Percentiles rank a stretch among this genome's conserved stretches.
These are phyloP conservation scores for Isurus oxyrinchus DNA, from an alignment of 2,113 vertebrate species.

Conservation along the genomic window DNA sequence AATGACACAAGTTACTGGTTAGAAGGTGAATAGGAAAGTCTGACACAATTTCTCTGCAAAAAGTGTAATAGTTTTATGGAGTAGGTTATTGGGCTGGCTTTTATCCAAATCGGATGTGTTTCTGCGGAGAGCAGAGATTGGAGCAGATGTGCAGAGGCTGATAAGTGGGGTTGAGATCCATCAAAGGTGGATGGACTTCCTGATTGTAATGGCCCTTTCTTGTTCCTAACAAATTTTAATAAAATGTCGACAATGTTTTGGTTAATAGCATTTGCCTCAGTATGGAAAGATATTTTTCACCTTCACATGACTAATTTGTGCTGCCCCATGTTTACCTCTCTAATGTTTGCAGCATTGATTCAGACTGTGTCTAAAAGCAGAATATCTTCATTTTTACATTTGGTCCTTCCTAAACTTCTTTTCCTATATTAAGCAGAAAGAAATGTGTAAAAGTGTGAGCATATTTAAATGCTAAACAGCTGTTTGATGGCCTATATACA, in stretches of 20 bases:
- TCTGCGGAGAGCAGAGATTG: background rate
- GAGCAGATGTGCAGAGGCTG: background rate
- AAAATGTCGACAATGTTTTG: background rate
- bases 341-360: constrained; percentile 5
- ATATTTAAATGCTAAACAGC: constrained; percentile 31
- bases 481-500: constrained; percentile 15
- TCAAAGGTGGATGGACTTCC: background rate
- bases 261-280: background rate
- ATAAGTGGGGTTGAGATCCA: background rate
- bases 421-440: background rate
- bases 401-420: background rate
- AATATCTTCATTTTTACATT: background rate
- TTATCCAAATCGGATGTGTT: background rate
- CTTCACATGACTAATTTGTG: background rate
- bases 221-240: background rate
- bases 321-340: background rate
- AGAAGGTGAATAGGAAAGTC: background rate
- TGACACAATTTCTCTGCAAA: background rate
- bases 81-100: background rate
- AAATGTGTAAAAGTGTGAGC: constrained; percentile 10
- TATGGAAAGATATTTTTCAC: background rate
- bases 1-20: background rate
- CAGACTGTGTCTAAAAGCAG: background rate
- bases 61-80: background rate
- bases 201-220: background rate